These are phyloP conservation scores for Turdus rufiventris DNA, from an alignment of 2,113 vertebrate species.

Conservation along the genomic window DNA sequence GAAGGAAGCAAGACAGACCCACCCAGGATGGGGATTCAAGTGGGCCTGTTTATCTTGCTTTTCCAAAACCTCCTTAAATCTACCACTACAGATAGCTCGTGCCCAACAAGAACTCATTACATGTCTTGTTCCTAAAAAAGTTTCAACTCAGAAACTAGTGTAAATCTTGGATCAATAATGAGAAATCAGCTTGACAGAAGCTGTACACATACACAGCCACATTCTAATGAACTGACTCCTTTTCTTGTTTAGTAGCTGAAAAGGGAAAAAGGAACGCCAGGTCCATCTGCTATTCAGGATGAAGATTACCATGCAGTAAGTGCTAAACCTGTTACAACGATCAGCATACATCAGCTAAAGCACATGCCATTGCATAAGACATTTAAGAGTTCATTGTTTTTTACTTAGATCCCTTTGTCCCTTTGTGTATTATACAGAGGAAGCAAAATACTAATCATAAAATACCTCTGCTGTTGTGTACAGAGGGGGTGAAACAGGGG, in stretches of 20 bases:
- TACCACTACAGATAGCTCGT: neutral
- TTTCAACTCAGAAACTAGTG: neutral
- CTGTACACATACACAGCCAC: rapidly evolving
- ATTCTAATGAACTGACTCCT: neutral
- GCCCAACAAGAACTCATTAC: neutral
- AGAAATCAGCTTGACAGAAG: neutral
- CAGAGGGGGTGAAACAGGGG: neutral
- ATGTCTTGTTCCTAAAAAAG: neutral
- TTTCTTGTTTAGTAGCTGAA: neutral
- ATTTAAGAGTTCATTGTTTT: neutral
- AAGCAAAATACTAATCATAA: neutral
- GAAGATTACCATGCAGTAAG: neutral
- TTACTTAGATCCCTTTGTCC: neutral
- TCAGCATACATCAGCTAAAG: neutral
- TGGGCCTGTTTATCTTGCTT: neutral
- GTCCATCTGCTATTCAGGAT: neutral
- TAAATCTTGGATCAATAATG: neutral
- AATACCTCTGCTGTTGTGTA: neutral
- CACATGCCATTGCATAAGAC: neutral
- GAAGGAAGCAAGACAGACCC: neutral
- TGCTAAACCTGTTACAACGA: neutral
- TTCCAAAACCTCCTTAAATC: neutral
- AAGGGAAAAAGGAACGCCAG: neutral
- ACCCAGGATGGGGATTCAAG: neutral
- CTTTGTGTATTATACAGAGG: neutral